phyloP scores from a whole-genome alignment of 2,888 invertebrate species.

The Lordiphosa fenestrarum region DNA sequence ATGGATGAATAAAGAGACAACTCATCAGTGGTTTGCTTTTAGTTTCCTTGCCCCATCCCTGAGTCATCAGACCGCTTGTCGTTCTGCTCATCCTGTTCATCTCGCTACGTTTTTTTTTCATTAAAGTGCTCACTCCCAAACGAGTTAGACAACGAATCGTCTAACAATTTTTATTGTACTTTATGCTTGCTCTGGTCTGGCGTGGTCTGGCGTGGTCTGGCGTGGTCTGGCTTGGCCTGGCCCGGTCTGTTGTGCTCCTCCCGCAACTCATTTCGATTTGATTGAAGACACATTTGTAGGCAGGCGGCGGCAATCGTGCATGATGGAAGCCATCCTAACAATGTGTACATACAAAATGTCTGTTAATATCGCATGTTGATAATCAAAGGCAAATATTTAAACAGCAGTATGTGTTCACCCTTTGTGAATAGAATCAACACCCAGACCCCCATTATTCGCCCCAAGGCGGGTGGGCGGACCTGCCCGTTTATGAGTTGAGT shows the following conservation, averaged over 20 bases:
- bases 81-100: no score
- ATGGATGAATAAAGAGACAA: no score
- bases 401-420: slow-evolving; percentile 42
- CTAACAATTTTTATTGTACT: slow-evolving; percentile 57
- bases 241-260: no score
- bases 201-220: neutral
- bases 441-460: slow-evolving; percentile 4
- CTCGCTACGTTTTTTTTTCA: no score
- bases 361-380: slow-evolving; percentile 57
- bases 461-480: neutral
- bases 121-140: slow-evolving; percentile 1
- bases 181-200: slow-evolving; percentile 6
- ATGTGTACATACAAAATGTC: slow-evolving; percentile 8
- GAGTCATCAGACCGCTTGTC: no score
- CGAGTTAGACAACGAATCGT: slow-evolving; percentile 23
- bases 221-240: neutral
- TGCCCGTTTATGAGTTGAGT: neutral
- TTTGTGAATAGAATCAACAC: slow-evolving; percentile 1
- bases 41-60: no score
- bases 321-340: neutral
- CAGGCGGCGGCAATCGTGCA: slow-evolving; percentile 37
- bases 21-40: no score
- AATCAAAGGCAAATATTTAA: slow-evolving; percentile 79
- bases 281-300: slow-evolving; percentile 26
- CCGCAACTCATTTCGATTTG: slow-evolving; percentile 24